phyloP scores from a whole-genome alignment of 2,888 invertebrate genomes.

The Pandemis heparana region DNA sequence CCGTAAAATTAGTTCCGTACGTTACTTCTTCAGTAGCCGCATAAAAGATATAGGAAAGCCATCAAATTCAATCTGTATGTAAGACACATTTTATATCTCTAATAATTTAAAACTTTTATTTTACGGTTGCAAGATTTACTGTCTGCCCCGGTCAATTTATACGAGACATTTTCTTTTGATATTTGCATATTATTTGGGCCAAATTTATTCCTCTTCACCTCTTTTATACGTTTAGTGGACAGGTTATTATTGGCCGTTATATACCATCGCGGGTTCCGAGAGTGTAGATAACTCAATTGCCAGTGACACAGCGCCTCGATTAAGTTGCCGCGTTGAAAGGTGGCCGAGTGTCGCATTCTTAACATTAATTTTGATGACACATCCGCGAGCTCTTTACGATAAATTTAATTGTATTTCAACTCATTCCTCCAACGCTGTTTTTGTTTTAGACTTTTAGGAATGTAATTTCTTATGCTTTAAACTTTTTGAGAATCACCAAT shows the following conservation, averaged over 20 bases:
- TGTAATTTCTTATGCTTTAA: too few relatives aligned
- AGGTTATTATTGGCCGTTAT: conserved; percentile 35
- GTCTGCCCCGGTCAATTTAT: conserved; percentile 64
- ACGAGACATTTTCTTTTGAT: conserved; percentile 56
- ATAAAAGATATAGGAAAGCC: conserved; percentile 67
- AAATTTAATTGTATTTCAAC: neutral
- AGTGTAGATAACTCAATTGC: conserved; percentile 52
- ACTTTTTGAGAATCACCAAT: too few relatives aligned
- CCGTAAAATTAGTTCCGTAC: conserved; percentile 61
- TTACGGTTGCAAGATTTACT: conserved; percentile 72
- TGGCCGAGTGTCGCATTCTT: conserved; percentile 15
- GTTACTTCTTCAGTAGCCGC: conserved; percentile 74
- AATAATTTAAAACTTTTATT: conserved; percentile 73
- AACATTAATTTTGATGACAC: conserved; percentile 1
- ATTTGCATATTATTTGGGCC: conserved; percentile 68
- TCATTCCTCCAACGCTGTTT: neutral
- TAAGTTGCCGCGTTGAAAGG: conserved; percentile 48
- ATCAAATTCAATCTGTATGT: conserved; percentile 64
- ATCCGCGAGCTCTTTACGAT: neutral
- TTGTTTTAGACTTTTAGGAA: neutral
- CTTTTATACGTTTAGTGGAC: conserved; percentile 32
- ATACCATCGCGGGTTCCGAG: conserved; percentile 37
- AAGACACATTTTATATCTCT: conserved; percentile 70
- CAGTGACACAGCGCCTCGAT: conserved; percentile 50
- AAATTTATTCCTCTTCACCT: conserved; percentile 44